Evolutionary conservation across 2,797 vertebrate genomes (phyloP), one percentile per base, ranked within the genome.

Genomic region (Heterohyrax brucei): DNA sequence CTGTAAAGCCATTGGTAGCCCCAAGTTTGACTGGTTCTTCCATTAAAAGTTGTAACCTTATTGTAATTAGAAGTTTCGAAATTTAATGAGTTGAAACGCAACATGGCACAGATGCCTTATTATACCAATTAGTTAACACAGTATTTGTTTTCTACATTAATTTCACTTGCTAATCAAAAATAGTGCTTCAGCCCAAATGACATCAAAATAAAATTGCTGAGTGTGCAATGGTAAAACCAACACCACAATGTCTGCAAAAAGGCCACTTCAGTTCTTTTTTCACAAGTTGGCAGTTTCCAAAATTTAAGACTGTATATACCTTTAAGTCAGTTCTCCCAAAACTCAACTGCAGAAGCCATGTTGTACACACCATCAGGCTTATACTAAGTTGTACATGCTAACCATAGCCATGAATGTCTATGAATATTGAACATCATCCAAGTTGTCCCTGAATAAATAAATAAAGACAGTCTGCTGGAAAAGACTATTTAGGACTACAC

Each of bases 141-240:
- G 94, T 97, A 95, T 98, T 98, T 97, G 96, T 96, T 97, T 97
- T 96, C 94, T 91, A 95, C 96, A 96, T 97, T 96, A 93, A 98
- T 97, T 98, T 97, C 96, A 97, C 97, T 98, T 98, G 98, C 97
- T 98, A 98, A 98, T 97, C 97, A 97, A 98, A 97, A 98, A 97
- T 95, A 95, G 92, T 93, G 92, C 87, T 95, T 97, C 95, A 89
- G 84, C 87, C 62, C 84, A 97, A 97, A 97, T 96, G 97, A 97
- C 94, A 95, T 96, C 92, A 97, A 97, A 96, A 97, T 93, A 90
- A 97, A 98, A 97, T 94, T 95, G 96, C 95, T 95, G 95, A 96
- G 61, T 91, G 56, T 96, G 97, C 96, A 97, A 96, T 96, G 94
- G 93, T 86, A 97, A 97, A 96, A 97, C 89, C 93, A 94, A 95